Percentiles rank a stretch among this genome's conserved stretches.
Conservation (phyloP, 2,888 invertebrate species). For the Tenthredo mesomela region DNA sequence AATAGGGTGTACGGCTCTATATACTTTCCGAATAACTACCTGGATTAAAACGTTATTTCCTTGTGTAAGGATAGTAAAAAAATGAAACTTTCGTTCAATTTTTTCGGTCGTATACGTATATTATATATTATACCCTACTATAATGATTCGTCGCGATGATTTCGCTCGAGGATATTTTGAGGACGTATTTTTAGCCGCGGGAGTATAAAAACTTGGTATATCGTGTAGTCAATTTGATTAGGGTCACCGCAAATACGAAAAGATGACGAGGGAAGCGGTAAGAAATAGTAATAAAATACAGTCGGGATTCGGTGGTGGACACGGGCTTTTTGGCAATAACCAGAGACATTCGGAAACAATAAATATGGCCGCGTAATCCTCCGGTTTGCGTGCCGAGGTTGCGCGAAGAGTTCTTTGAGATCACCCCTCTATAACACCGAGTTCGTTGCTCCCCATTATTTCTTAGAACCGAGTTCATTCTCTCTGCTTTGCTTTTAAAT, state of each 20-base stretch:
- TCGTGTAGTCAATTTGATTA: constrained; percentile 26
- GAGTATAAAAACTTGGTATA: constrained; percentile 3
- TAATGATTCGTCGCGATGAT: background rate
- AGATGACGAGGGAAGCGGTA: constrained; percentile 43
- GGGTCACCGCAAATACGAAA: constrained; percentile 42
- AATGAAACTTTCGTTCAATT: background rate
- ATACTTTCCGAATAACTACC: background rate
- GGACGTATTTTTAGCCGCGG: background rate
- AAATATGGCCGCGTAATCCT: constrained; percentile 41
- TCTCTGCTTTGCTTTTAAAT: constrained; percentile 28
- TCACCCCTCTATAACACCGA: constrained; percentile 14
- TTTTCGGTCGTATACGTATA: background rate
- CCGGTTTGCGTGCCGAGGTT: constrained; percentile 48
- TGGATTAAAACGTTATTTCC: background rate
- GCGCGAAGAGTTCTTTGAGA: constrained; percentile 45
- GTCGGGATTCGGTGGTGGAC: background rate
- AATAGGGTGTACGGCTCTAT: background rate
- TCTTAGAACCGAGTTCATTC: constrained; percentile 10
- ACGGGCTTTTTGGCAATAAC: constrained; percentile 44
- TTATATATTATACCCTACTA: too few relatives aligned
- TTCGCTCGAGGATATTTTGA: background rate
- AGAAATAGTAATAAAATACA: constrained; percentile 45
- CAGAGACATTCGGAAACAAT: constrained; percentile 49
- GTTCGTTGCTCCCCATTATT: constrained; percentile 45
- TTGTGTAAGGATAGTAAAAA: background rate